These are phyloP conservation scores for Gulo gulo DNA, from an alignment of 2,113 vertebrate genomes.

Conservation along the genomic window DNA sequence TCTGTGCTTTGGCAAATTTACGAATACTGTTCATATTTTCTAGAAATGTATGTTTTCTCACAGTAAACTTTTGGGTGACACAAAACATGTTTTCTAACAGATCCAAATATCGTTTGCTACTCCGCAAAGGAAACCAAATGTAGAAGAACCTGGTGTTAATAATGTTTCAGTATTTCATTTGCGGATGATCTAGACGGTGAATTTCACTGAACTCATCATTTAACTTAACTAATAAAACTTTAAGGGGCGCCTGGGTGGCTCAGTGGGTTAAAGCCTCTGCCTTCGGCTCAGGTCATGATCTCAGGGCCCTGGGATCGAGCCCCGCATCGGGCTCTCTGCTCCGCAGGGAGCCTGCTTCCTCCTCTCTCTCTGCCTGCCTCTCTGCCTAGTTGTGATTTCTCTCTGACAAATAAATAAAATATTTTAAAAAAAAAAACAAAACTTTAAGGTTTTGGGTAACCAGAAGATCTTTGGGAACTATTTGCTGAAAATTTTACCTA, in stretches of 20 bases:
- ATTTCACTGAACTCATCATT: not conserved
- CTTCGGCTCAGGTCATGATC: no score
- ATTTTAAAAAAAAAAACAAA: not conserved
- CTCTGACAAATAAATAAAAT: no score
- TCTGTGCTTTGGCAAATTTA: not conserved
- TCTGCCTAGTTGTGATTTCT: no score
- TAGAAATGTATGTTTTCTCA: not conserved
- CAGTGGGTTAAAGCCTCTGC: no score
- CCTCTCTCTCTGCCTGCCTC: no score
- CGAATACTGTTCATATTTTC: not conserved
- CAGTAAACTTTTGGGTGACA: not conserved
- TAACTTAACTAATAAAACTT: not conserved
- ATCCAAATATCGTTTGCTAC: not conserved
- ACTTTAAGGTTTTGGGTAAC: not conserved
- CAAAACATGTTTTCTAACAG: not conserved
- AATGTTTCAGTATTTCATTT: not conserved
- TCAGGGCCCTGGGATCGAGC: no score
- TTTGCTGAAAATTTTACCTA: not conserved
- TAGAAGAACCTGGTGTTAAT: not conserved
- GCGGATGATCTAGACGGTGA: not conserved
- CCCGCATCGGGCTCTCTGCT: no score
- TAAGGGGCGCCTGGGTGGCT: not conserved
- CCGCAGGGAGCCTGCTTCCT: no score
- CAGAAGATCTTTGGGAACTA: not conserved
- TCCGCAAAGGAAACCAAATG: not conserved